These are phyloP conservation scores for Calidris pygmaea DNA, from an alignment of 2,113 vertebrate species.

Conservation along the genomic window DNA sequence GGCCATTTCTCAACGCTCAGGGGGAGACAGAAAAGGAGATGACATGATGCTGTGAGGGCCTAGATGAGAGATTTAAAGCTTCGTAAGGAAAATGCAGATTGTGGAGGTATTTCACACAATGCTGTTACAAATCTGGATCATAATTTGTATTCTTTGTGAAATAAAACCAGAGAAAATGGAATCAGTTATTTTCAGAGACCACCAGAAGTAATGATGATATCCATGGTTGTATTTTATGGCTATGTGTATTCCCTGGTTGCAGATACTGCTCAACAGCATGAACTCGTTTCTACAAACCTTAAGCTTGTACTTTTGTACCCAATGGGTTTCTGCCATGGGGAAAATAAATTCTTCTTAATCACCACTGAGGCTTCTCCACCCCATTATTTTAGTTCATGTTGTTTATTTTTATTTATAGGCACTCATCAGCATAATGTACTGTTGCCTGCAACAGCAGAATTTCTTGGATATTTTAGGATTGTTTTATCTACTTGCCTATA, in stretches of 20 bases:
- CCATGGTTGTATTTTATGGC: not conserved
- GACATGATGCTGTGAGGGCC: not conserved
- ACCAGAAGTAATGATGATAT: not conserved
- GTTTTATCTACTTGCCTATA: not conserved
- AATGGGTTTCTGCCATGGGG: not conserved
- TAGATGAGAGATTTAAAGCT: not conserved
- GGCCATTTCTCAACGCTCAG: not conserved
- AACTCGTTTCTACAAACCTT: not conserved
- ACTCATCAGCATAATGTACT: not conserved
- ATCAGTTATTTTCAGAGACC: not conserved
- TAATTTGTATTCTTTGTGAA: not conserved
- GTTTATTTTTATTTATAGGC: slow-evolving; percentile 40
- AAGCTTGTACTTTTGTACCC: not conserved
- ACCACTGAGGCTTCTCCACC: not conserved
- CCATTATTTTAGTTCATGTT: not conserved
- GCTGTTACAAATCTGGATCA: not conserved
- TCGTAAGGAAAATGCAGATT: not conserved
- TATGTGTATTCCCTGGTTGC: not conserved
- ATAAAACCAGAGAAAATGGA: not conserved
- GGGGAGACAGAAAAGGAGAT: not conserved
- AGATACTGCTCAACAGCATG: not conserved
- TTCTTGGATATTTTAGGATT: not conserved
- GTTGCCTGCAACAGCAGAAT: not conserved
- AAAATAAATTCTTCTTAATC: slow-evolving; percentile 28
- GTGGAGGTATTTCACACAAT: not conserved